Conservation (phyloP, 2,888 invertebrate species). For the Drosophila eohydei region DNA sequence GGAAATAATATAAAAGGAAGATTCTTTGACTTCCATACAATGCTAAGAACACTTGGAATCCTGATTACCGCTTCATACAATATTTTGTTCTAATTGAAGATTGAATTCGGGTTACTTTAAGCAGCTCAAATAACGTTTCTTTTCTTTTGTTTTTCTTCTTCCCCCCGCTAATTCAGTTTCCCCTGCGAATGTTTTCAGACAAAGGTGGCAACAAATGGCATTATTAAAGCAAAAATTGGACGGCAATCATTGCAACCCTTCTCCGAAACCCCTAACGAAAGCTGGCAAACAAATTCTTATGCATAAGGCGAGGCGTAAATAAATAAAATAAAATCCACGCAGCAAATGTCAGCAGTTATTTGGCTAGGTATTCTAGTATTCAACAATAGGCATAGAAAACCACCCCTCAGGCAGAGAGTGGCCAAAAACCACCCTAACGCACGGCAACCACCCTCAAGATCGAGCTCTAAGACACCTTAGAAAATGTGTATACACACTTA, state of each 20-base stretch:
- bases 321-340: conserved; percentile 55
- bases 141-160: background rate
- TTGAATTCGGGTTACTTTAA: background rate
- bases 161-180: background rate
- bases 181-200: conserved; percentile 42
- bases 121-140: background rate
- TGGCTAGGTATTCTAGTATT: conserved; percentile 18
- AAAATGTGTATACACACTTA: background rate
- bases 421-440: conserved; percentile 57
- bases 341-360: conserved; percentile 42
- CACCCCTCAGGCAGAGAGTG: conserved; percentile 47
- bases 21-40: background rate
- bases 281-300: conserved; percentile 50
- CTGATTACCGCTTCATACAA: background rate
- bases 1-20: background rate
- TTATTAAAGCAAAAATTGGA: conserved; percentile 17
- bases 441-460: conserved; percentile 59
- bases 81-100: conserved; percentile 13
- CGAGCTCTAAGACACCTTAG: conserved; percentile 51
- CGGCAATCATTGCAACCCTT: conserved; percentile 53
- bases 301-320: conserved; percentile 66
- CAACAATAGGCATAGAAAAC: conserved; percentile 44
- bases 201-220: conserved; percentile 23
- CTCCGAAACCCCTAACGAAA: conserved; percentile 20
- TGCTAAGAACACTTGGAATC: background rate